Conservation (phyloP, 2,797 vertebrate genomes). For the Eptatretus atami region DNA sequence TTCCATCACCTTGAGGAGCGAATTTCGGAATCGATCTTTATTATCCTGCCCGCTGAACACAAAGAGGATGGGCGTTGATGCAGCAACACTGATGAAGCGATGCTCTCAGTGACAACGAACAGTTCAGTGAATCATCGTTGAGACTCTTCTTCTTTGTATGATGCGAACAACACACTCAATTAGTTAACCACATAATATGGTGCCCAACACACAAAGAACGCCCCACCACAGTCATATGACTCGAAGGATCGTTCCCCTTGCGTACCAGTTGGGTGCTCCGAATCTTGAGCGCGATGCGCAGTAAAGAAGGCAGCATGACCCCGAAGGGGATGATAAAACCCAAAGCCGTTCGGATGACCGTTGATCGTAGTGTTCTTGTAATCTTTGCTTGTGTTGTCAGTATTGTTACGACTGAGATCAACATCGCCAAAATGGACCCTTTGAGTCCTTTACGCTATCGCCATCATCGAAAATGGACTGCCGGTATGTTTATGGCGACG, state of each 20-base stretch:
- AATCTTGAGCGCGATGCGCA: constrained; percentile 11
- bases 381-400: fast-evolving
- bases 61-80: constrained; percentile 29
- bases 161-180: too few relatives aligned
- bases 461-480: constrained; percentile 16
- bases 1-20: constrained; percentile 17
- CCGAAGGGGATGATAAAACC: constrained; percentile 13
- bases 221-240: constrained; percentile 12
- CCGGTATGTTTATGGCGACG: constrained; percentile 18
- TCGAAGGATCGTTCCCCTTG: constrained; percentile 11
- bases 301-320: constrained; percentile 12
- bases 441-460: fast-evolving
- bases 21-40: constrained; percentile 18
- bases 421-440: constrained; percentile 13
- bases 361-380: neutral
- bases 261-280: constrained; percentile 8
- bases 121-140: too few relatives aligned
- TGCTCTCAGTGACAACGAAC: too few relatives aligned
- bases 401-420: neutral
- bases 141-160: too few relatives aligned
- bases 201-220: constrained; percentile 14
- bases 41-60: constrained; percentile 26
- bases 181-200: constrained; percentile 14
- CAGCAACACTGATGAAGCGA: too few relatives aligned
- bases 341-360: constrained; percentile 10